A percentile compares a stretch with the other conserved stretches of the same genome.
Conservation (phyloP, 2,113 vertebrate genomes). For the Leucosticte australis region DNA sequence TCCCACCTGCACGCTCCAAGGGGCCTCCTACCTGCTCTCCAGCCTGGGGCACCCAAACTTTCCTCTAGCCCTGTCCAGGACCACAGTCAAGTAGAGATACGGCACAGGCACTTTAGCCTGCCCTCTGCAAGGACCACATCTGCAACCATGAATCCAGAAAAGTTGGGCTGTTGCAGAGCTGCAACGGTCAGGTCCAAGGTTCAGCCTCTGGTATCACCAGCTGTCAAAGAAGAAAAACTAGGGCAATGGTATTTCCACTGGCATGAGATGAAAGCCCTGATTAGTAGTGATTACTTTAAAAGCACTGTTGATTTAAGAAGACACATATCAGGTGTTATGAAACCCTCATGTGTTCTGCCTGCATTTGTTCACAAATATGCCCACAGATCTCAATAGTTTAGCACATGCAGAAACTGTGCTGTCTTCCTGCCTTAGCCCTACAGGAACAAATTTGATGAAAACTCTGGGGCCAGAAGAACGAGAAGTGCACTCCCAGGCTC, state of each 20-base stretch:
- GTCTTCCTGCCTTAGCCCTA: neutral
- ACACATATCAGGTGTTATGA: constrained; percentile 19
- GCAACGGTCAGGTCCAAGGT: constrained; percentile 28
- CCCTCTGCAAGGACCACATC: neutral
- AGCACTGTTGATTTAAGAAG: constrained; percentile 24
- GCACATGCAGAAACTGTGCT: neutral
- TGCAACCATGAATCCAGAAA: neutral
- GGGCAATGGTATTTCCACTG: constrained; percentile 3
- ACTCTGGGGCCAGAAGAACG: neutral
- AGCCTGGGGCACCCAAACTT: neutral
- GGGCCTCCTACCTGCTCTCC: neutral
- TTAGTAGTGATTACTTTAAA: constrained; percentile 14
- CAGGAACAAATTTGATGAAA: neutral
- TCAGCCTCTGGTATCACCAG: neutral
- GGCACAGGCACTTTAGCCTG: neutral
- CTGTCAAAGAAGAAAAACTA: neutral
- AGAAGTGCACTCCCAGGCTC: neutral
- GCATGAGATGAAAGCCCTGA: constrained; percentile 16
- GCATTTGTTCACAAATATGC: neutral
- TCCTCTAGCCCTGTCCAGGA: neutral
- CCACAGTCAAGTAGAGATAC: accelerated
- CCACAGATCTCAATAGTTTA: neutral
- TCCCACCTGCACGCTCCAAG: neutral
- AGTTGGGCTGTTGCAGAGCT: neutral
- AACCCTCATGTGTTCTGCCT: neutral